Percentiles rank a stretch among this genome's conserved stretches.
These are phyloP conservation scores for Bombus waltoni DNA, from an alignment of 1,140 invertebrate species.

Conservation along the genomic window DNA sequence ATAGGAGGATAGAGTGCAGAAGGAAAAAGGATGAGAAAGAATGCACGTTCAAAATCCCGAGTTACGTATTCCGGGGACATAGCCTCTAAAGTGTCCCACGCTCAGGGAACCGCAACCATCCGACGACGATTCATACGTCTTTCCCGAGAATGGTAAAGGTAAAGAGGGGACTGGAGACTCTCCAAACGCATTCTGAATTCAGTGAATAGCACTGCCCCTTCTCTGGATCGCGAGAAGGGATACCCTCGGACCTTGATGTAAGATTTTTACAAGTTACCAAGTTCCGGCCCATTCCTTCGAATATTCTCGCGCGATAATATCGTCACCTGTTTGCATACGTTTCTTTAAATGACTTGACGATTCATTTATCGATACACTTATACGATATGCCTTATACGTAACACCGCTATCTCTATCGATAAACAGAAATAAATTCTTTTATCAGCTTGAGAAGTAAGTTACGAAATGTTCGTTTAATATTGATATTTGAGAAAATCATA, in stretches of 20 bases:
- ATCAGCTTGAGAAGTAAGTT: too few relatives aligned
- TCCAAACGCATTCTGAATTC: conserved; percentile 72
- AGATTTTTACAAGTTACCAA: conserved; percentile 42
- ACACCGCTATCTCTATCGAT: too few relatives aligned
- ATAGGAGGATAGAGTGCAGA: conserved; percentile 37
- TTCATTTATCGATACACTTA: not conserved
- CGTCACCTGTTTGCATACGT: not conserved
- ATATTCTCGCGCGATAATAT: not conserved
- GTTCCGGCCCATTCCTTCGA: not conserved
- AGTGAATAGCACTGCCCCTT: conserved; percentile 60
- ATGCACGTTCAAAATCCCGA: conserved; percentile 71
- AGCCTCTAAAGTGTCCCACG: conserved; percentile 75
- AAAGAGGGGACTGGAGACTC: conserved; percentile 64
- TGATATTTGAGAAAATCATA: too few relatives aligned
- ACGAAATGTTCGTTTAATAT: too few relatives aligned
- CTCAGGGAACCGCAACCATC: conserved; percentile 74
- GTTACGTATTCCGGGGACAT: conserved; percentile 78
- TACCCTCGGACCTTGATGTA: conserved; percentile 51
- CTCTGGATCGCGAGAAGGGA: conserved; percentile 29
- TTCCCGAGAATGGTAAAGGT: conserved; percentile 65
- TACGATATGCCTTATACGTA: too few relatives aligned
- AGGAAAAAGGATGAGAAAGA: conserved; percentile 55
- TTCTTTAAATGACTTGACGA: too few relatives aligned
- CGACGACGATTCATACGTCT: conserved; percentile 78
- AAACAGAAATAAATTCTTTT: too few relatives aligned